phyloP scores from a whole-genome alignment of 2,113 vertebrate genomes.

The Phycodurus eques region DNA sequence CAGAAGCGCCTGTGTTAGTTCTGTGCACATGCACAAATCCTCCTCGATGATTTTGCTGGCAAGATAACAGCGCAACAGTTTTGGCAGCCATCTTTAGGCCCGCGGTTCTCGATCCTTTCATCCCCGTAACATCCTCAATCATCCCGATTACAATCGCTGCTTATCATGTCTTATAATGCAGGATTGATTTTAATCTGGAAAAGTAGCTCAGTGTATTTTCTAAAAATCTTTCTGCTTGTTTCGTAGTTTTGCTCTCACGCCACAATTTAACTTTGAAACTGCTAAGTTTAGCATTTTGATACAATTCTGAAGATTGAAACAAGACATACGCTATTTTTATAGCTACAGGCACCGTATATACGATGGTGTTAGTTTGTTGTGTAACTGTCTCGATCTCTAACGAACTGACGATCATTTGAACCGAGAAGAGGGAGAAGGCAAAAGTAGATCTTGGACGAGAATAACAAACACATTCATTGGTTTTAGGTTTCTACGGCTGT shows the following conservation, averaged over 20 bases:
- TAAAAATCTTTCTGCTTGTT: not conserved
- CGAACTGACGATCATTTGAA: too few relatives aligned
- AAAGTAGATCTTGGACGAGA: too few relatives aligned
- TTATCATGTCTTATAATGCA: not conserved
- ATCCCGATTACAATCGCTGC: not conserved
- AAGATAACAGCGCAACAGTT: not conserved
- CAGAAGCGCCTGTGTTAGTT: too few relatives aligned
- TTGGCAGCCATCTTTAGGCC: not conserved
- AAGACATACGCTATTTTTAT: too few relatives aligned
- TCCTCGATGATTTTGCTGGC: not conserved
- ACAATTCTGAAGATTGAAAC: too few relatives aligned
- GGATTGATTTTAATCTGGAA: not conserved
- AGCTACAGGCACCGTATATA: too few relatives aligned
- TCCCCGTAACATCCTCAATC: not conserved
- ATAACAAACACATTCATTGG: too few relatives aligned
- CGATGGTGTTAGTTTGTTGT: too few relatives aligned
- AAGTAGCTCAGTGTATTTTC: not conserved
- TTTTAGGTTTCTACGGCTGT: too few relatives aligned
- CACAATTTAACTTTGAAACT: not conserved
- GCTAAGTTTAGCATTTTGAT: not conserved
- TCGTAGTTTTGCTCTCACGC: not conserved
- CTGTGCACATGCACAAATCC: not conserved
- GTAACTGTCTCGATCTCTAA: too few relatives aligned
- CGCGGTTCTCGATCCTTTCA: too few relatives aligned
- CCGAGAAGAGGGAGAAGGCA: too few relatives aligned